phyloP scores from a whole-genome alignment of 2,888 invertebrate genomes.

The Cartodere bifasciata region DNA sequence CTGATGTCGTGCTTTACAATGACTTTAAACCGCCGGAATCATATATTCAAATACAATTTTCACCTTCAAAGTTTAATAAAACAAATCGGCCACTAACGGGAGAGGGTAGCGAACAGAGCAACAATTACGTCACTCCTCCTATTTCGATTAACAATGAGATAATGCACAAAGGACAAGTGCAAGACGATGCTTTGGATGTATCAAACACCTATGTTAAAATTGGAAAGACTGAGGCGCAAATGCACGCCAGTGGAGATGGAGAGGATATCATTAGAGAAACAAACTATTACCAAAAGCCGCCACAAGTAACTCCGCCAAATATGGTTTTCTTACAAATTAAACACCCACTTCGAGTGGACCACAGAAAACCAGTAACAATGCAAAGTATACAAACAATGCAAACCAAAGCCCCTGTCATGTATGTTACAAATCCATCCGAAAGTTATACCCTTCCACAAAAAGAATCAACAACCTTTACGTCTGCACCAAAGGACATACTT shows the following conservation, averaged over 20 bases:
- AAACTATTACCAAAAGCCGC: conserved; percentile 8
- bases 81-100: conserved; percentile 18
- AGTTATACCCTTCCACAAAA: conserved; percentile 20
- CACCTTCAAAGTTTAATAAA: conserved; percentile 13
- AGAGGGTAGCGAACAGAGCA: conserved; percentile 23
- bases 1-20: conserved; percentile 17
- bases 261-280: conserved; percentile 19
- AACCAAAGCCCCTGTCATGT: conserved; percentile 24
- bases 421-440: conserved; percentile 7
- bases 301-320: conserved; percentile 8
- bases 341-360: conserved; percentile 12
- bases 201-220: conserved; percentile 35
- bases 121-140: conserved; percentile 25
- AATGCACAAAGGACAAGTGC: conserved; percentile 34
- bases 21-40: conserved; percentile 21
- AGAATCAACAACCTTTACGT: conserved; percentile 12
- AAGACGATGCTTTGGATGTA: conserved; percentile 31
- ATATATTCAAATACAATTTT: conserved; percentile 21
- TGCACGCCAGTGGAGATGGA: conserved; percentile 27
- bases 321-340: conserved; percentile 20
- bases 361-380: conserved; percentile 22
- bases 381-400: conserved; percentile 50
- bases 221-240: conserved; percentile 34
- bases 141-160: conserved; percentile 20
- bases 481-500: conserved; percentile 9